Percentiles rank a stretch among this genome's conserved stretches.
Conservation (phyloP, 2,888 invertebrate genomes). For the Rhopalosiphum nymphaeae region DNA sequence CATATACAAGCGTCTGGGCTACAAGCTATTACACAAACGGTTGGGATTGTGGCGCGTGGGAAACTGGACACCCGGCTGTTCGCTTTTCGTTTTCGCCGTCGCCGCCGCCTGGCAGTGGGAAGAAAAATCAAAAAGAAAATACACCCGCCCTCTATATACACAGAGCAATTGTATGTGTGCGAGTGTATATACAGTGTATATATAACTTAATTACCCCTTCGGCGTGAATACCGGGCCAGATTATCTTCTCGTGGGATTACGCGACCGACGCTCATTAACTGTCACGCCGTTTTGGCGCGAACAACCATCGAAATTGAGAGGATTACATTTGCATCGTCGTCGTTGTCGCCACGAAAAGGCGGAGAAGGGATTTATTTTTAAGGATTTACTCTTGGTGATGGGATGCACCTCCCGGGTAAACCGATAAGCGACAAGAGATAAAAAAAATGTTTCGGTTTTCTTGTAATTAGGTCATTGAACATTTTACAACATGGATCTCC, state of each 20-base stretch:
- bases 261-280: conserved; percentile 64
- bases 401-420: background rate
- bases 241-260: conserved; percentile 61
- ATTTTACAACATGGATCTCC: background rate
- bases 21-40: conserved; percentile 65
- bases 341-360: background rate
- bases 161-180: background rate
- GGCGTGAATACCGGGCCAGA: conserved; percentile 60
- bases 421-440: background rate
- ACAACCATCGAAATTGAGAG: conserved; percentile 57
- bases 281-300: conserved; percentile 64
- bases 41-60: conserved; percentile 65
- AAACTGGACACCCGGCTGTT: conserved; percentile 61
- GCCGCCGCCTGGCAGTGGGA: conserved; percentile 7
- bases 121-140: conserved; percentile 63
- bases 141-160: conserved; percentile 8
- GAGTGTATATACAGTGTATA: background rate
- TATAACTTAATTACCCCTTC: conserved; percentile 65
- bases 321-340: conserved; percentile 50
- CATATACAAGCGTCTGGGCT: conserved; percentile 1
- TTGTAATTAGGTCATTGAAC: background rate
- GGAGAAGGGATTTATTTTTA: conserved; percentile 47
- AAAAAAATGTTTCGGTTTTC: background rate
- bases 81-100: conserved; percentile 57
- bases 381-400: background rate